Conservation (phyloP, 2,888 invertebrate genomes). For the Tetragnatha montana region DNA sequence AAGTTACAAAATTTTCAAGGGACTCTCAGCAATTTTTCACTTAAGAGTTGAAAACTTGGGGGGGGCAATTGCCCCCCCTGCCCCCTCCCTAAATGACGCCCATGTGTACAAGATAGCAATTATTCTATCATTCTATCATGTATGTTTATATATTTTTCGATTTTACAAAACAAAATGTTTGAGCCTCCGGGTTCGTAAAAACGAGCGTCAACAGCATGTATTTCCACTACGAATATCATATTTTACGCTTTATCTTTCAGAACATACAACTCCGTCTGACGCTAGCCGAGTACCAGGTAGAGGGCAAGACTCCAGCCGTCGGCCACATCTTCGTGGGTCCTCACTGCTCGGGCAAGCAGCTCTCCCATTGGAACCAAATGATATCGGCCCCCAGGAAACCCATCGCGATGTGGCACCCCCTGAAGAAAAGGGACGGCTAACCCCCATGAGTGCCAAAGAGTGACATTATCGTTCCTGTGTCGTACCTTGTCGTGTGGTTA, state of each 20-base stretch:
- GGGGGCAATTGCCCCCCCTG: too few relatives aligned
- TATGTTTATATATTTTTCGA: too few relatives aligned
- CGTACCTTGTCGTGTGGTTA: slow-evolving; percentile 20
- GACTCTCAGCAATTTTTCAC: too few relatives aligned
- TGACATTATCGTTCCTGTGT: background rate
- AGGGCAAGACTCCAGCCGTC: slow-evolving; percentile 80
- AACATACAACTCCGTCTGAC: slow-evolving; percentile 85
- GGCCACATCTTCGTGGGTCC: slow-evolving; percentile 88
- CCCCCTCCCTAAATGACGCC: too few relatives aligned
- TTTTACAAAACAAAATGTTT: too few relatives aligned
- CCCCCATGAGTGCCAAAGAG: background rate
- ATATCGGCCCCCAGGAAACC: slow-evolving; percentile 86
- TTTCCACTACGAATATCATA: too few relatives aligned
- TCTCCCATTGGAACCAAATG: slow-evolving; percentile 91
- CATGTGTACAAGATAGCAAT: too few relatives aligned
- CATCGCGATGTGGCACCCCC: slow-evolving; percentile 89
- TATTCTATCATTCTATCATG: too few relatives aligned
- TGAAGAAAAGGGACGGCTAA: slow-evolving; percentile 77
- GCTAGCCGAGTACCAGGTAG: slow-evolving; percentile 78
- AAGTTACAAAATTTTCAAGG: too few relatives aligned
- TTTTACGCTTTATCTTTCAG: slow-evolving; percentile 76
- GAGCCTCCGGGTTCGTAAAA: too few relatives aligned
- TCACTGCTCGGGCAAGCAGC: slow-evolving; percentile 83
- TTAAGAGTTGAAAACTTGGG: too few relatives aligned
- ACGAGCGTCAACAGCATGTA: too few relatives aligned